Evolutionary conservation across 2,797 vertebrate species (phyloP), one percentile per base, ranked within the genome.

Genomic region (Kryptolebias ocellatus): DNA sequence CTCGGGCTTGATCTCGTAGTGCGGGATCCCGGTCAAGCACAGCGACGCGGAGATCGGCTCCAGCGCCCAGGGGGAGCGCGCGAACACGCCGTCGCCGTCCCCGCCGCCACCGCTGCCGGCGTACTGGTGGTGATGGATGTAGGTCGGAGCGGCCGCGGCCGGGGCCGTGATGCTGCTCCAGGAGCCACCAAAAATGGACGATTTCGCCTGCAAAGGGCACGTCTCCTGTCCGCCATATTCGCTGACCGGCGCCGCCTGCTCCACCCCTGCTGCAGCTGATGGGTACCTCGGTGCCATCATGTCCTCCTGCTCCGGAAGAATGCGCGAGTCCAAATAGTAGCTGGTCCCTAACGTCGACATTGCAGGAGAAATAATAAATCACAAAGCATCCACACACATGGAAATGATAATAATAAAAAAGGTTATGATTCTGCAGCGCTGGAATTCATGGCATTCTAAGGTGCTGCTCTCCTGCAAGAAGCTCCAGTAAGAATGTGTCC

Each of bases 1-100:
- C 91, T 98, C 96, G 64, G 96, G 95, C 94, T 98, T 99, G 83
- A 98, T 95, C 89, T 96, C 96, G 71, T 97, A 97, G 80, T 96
- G 96, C 70, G 96, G 93, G 91, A 98, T 95, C 94, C 95, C 98
- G 76, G 96, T 94, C 92, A 98, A 94, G 85, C 97, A 96, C 88
- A 98, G 86, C 78, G 96, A 95, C 73, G 95, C 96, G 65, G 96
- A 93, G 74, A 97, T 88, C 64, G 95, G 95, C 83, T 98, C 97
- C 86, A 98, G 90, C 83, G 96, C 93, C 98, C 97, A 99, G 88
- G 96, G 96, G 82, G 96, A 96, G 82, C 97, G 96, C 93, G 96
- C 93, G 92, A 97, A 97, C 95, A 96, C 95, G 91, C 95, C 96
- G 92, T 98, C 96, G 78, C 94, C 88, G 83, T 97, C 96, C 74